Evolutionary conservation across 2,888 invertebrate genomes (phyloP).

Genomic region (Strigamia maritima): DNA sequence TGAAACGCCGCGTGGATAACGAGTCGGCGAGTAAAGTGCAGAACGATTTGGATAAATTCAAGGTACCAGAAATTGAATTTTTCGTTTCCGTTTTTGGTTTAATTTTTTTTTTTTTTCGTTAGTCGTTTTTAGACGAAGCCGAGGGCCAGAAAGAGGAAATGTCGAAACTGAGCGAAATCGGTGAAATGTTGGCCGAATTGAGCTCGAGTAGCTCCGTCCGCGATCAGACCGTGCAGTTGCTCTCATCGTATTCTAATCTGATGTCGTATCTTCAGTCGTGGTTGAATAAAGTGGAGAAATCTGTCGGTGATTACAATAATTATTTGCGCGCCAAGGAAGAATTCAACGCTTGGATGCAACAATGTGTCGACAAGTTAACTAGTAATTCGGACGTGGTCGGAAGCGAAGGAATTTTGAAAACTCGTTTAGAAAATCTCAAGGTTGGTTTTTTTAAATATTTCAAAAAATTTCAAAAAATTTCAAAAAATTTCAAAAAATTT

Average conservation of each 20-base stretch:
- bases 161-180: slow-evolving; percentile 80
- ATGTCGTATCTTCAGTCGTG: slow-evolving; percentile 72
- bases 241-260: slow-evolving; percentile 75
- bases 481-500: neutral
- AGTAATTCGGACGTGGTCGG: slow-evolving; percentile 74
- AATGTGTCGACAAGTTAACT: slow-evolving; percentile 75
- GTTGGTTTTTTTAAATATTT: slow-evolving; percentile 55
- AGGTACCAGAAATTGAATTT: slow-evolving; percentile 43
- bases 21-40: slow-evolving; percentile 57
- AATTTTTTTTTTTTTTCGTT: slow-evolving; percentile 44
- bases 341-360: slow-evolving; percentile 76
- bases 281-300: slow-evolving; percentile 82
- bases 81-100: neutral
- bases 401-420: slow-evolving; percentile 70
- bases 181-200: slow-evolving; percentile 80
- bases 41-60: slow-evolving; percentile 63
- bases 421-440: slow-evolving; percentile 75
- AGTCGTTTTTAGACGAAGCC: slow-evolving; percentile 71
- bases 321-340: slow-evolving; percentile 81
- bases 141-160: slow-evolving; percentile 70
- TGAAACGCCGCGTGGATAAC: slow-evolving; percentile 63
- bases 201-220: slow-evolving; percentile 80
- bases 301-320: slow-evolving; percentile 84
- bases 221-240: slow-evolving; percentile 79
- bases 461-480: neutral